Evolutionary conservation across 2,888 invertebrate genomes (phyloP).

Genomic region (Caenorhabditis wallacei): DNA sequence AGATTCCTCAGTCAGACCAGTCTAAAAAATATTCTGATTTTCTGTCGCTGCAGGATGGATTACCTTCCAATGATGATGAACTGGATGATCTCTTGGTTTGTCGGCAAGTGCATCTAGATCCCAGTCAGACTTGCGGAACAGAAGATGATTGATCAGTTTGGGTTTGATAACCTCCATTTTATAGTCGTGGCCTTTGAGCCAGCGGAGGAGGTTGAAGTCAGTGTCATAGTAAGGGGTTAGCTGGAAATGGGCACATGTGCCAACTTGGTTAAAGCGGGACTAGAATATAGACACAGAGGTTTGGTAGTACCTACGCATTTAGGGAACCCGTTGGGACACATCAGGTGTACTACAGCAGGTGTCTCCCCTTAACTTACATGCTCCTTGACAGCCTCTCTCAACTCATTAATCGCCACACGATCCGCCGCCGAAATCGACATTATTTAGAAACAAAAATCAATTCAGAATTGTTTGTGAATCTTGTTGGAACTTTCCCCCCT

Average conservation of each 20-base stretch:
- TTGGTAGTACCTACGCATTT: too few relatives aligned
- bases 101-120: constrained; percentile 72
- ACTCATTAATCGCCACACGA: constrained; percentile 69
- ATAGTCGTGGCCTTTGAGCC: constrained; percentile 77
- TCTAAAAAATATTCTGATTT: constrained; percentile 55
- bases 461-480: constrained; percentile 2
- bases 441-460: constrained; percentile 25
- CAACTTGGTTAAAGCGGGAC: too few relatives aligned
- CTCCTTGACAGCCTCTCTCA: constrained; percentile 72
- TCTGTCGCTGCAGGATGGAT: constrained; percentile 1
- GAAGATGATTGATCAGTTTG: constrained; percentile 74
- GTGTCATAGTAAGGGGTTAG: constrained; percentile 78
- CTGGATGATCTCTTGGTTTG: constrained; percentile 72
- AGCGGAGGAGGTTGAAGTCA: constrained; percentile 77
- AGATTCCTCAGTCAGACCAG: constrained; percentile 76
- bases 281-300: too few relatives aligned
- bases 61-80: constrained; percentile 78
- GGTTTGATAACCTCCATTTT: constrained; percentile 73
- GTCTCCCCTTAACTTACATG: constrained; percentile 73
- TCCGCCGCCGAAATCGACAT: constrained; percentile 71
- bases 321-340: too few relatives aligned
- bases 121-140: constrained; percentile 76
- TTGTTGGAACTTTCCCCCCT: constrained; percentile 12
- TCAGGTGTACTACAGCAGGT: too few relatives aligned
- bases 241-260: constrained; percentile 59